A percentile compares a stretch with the other conserved stretches of the same genome.
phyloP scores from a whole-genome alignment of 2,113 vertebrate genomes.

The Herpetotheres cachinnans region DNA sequence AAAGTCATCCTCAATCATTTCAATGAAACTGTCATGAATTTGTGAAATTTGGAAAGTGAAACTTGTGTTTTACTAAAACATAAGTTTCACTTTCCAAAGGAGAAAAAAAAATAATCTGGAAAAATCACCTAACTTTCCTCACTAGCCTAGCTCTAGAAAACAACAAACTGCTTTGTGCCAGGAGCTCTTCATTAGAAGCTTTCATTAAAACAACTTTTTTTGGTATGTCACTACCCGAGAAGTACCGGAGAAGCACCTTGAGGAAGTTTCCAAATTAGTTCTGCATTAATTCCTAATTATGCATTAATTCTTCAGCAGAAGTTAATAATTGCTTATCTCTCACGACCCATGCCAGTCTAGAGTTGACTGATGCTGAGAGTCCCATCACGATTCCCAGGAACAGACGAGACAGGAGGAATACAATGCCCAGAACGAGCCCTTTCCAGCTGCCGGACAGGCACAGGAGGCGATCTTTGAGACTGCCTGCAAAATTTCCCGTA shows the following conservation, averaged over 20 bases:
- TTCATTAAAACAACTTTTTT: not conserved
- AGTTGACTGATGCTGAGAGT: not conserved
- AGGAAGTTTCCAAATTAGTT: not conserved
- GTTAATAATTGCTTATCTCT: not conserved
- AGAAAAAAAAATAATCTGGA: not conserved
- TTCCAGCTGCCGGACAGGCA: rapidly evolving
- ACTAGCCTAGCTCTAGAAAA: not conserved
- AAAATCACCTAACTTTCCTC: not conserved
- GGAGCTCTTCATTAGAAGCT: not conserved
- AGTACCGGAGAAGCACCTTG: not conserved
- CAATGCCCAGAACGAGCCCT: rapidly evolving
- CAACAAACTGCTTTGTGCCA: not conserved
- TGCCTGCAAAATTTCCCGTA: not conserved
- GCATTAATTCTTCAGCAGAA: no score
- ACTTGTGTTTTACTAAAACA: not conserved
- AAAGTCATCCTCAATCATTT: not conserved
- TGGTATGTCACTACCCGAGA: not conserved
- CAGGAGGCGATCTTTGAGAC: not conserved
- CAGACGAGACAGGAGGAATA: not conserved
- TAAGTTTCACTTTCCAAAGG: not conserved
- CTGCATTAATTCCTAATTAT: not conserved
- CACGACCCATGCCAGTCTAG: no score
- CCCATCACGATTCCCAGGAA: not conserved
- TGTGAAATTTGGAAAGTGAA: no score
- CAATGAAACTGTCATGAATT: not conserved